Percentiles rank a stretch among this genome's conserved stretches.
Evolutionary conservation across 1,140 invertebrate species (phyloP).

Genomic region (Bombus sibiricus): DNA sequence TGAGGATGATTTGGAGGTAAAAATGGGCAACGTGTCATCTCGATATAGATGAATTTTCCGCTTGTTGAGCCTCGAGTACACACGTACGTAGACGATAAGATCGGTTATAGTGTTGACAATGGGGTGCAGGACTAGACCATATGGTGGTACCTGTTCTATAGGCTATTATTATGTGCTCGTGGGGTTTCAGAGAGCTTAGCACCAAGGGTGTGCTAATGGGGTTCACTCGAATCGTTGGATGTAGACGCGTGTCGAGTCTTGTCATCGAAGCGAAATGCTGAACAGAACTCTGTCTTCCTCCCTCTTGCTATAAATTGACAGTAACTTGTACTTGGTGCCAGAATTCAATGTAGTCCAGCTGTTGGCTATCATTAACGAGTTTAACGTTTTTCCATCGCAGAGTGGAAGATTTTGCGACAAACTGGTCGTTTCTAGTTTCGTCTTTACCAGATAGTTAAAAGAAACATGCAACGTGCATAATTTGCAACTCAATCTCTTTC

Average conservation of each 20-base stretch:
- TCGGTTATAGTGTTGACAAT: conserved; percentile 74
- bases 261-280: conserved; percentile 39
- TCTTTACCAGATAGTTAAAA: no score
- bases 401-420: no score
- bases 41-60: conserved; percentile 80
- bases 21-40: conserved; percentile 67
- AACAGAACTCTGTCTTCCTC: conserved; percentile 17
- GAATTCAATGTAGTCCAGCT: not conserved
- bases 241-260: conserved; percentile 46
- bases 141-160: conserved; percentile 81
- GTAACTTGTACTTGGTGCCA: not conserved
- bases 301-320: conserved; percentile 13
- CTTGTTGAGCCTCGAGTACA: conserved; percentile 77
- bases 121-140: conserved; percentile 70
- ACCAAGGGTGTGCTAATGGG: conserved; percentile 72
- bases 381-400: not conserved
- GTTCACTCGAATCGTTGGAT: conserved; percentile 55
- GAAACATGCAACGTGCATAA: no score
- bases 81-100: conserved; percentile 60
- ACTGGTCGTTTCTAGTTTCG: no score
- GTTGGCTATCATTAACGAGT: not conserved
- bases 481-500: no score
- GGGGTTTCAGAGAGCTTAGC: conserved; percentile 76
- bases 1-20: not conserved
- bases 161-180: conserved; percentile 79